These are phyloP conservation scores for Tetragnatha versicolor DNA, from an alignment of 1,140 invertebrate genomes.

Conservation along the genomic window DNA sequence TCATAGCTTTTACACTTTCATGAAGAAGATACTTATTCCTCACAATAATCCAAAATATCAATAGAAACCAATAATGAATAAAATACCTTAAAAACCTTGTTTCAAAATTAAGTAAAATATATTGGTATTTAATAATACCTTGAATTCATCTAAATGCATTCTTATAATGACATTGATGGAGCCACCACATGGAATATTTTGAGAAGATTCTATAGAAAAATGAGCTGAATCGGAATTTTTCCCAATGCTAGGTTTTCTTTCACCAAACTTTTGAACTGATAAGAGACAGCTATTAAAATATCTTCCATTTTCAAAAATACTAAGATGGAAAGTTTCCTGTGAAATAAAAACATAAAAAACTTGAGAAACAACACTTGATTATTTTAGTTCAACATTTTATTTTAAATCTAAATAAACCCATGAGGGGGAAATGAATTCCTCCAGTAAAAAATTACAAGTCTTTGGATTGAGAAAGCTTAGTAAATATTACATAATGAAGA, in stretches of 20 bases:
- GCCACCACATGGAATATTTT: conserved; percentile 21
- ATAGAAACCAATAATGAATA: too few relatives aligned
- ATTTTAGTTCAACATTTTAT: too few relatives aligned
- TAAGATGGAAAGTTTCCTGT: conserved; percentile 27
- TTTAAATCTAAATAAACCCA: too few relatives aligned
- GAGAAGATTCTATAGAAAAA: background rate
- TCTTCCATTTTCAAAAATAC: conserved; percentile 15
- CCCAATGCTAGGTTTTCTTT: background rate
- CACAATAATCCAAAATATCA: too few relatives aligned
- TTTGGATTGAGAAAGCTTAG: too few relatives aligned
- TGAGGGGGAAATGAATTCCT: too few relatives aligned
- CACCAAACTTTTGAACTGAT: background rate
- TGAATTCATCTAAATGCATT: background rate
- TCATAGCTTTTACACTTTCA: too few relatives aligned
- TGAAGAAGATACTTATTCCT: too few relatives aligned
- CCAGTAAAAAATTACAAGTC: too few relatives aligned
- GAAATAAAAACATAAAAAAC: background rate
- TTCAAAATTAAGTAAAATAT: too few relatives aligned
- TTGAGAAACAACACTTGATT: too few relatives aligned
- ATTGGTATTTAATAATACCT: conserved; percentile 13
- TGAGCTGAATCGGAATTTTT: background rate
- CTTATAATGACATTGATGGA: conserved; percentile 22
- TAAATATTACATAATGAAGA: background rate
- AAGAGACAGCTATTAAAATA: conserved; percentile 10
- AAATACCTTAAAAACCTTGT: too few relatives aligned